These are phyloP conservation scores for Tenrec ecaudatus DNA, from an alignment of 2,113 vertebrate species.

Conservation along the genomic window DNA sequence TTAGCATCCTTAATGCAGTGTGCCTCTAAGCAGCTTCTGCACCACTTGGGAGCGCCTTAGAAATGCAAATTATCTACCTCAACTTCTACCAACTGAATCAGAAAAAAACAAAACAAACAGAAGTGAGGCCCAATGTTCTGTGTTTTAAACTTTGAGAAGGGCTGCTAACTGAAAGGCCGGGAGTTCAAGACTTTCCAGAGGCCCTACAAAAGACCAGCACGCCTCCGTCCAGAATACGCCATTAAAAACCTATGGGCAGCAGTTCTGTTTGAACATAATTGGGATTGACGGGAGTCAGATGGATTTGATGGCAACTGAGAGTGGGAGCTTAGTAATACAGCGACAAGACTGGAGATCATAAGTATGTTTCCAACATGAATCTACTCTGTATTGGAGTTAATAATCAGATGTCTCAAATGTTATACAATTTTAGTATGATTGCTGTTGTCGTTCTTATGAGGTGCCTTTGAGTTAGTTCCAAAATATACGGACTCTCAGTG, in stretches of 20 bases:
- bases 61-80: slow-evolving; percentile 3
- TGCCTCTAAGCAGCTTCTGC: not conserved
- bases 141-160: not conserved
- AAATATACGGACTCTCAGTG: not conserved
- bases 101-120: slow-evolving; percentile 30
- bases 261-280: not conserved
- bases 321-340: not conserved
- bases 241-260: not conserved
- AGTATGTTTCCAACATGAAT: not conserved
- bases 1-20: not conserved
- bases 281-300: not conserved
- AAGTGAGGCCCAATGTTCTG: not conserved
- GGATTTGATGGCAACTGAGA: not conserved
- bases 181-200: not conserved
- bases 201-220: not conserved
- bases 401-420: not conserved
- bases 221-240: not conserved
- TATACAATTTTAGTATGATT: not conserved
- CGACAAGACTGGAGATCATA: not conserved
- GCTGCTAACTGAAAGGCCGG: not conserved
- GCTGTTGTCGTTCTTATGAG: not conserved
- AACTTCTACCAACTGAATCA: not conserved
- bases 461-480: not conserved
- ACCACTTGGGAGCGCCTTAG: not conserved
- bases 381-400: not conserved